These are phyloP conservation scores for Patiria miniata DNA, from an alignment of 35 echinoderm and acorn worm genomes.

Conservation along the genomic window DNA sequence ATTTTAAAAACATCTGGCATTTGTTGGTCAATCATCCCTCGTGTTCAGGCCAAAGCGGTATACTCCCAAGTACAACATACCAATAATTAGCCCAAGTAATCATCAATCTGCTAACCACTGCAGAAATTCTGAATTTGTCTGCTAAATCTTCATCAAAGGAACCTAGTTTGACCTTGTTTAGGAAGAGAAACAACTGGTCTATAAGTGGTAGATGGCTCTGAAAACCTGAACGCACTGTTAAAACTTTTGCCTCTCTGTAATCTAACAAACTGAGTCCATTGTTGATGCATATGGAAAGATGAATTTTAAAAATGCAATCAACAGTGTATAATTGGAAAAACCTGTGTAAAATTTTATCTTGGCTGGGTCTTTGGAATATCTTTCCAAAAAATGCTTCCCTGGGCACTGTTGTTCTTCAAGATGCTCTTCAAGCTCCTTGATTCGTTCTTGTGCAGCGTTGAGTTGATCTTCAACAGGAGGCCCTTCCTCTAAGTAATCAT, in stretches of 20 bases:
- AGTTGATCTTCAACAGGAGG: constrained; percentile 13
- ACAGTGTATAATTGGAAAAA: constrained; percentile 3
- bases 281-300: neutral
- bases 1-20: constrained; percentile 15
- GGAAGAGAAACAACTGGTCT: constrained; percentile 31
- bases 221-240: constrained; percentile 18
- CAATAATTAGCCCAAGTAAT: constrained; percentile 30
- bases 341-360: constrained; percentile 44
- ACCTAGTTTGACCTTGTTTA: constrained; percentile 39
- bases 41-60: constrained; percentile 35
- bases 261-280: neutral
- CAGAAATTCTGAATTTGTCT: constrained; percentile 25
- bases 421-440: neutral
- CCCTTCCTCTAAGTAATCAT: neutral
- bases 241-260: neutral
- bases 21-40: constrained; percentile 2
- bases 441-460: constrained; percentile 21
- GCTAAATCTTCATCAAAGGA: constrained; percentile 31
- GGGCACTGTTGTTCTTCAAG: constrained; percentile 28
- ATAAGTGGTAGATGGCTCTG: constrained; percentile 1
- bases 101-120: constrained; percentile 24
- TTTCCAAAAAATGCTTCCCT: constrained; percentile 31
- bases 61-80: constrained; percentile 20
- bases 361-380: neutral
- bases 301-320: constrained; percentile 16